These are phyloP conservation scores for Mya arenaria DNA, from an alignment of 1,140 invertebrate genomes.

Conservation along the genomic window DNA sequence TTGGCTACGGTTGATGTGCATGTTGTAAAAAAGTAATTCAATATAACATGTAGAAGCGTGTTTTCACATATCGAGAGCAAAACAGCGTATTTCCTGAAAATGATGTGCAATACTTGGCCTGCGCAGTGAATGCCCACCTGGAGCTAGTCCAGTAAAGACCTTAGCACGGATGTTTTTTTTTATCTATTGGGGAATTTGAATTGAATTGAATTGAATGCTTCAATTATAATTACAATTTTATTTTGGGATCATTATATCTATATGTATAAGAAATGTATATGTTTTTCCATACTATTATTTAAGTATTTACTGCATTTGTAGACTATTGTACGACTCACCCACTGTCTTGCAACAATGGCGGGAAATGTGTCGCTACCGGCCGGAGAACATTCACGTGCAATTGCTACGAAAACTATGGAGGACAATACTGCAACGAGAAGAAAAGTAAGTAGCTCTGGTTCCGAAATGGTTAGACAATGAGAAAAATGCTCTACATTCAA, in stretches of 20 bases:
- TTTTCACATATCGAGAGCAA: too few species aligned
- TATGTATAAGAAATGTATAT: background rate
- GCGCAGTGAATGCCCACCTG: too few species aligned
- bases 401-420: conserved; percentile 20
- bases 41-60: too few species aligned
- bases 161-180: background rate
- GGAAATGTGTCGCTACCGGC: background rate
- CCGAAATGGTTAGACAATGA: too few species aligned
- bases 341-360: conserved; percentile 12
- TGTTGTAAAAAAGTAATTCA: too few species aligned
- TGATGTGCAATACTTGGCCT: too few species aligned
- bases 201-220: background rate
- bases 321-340: background rate
- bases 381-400: background rate
- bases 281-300: too few species aligned
- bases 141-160: background rate
- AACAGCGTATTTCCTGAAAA: too few species aligned
- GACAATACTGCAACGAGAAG: background rate
- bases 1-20: too few species aligned
- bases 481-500: too few species aligned
- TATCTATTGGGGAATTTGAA: background rate
- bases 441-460: too few species aligned
- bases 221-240: background rate
- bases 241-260: background rate
- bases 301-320: too few species aligned